Evolutionary conservation across 2,888 invertebrate species (phyloP), one percentile per base, ranked within the genome.

Genomic region (Lasioglossum oenotherae): DNA sequence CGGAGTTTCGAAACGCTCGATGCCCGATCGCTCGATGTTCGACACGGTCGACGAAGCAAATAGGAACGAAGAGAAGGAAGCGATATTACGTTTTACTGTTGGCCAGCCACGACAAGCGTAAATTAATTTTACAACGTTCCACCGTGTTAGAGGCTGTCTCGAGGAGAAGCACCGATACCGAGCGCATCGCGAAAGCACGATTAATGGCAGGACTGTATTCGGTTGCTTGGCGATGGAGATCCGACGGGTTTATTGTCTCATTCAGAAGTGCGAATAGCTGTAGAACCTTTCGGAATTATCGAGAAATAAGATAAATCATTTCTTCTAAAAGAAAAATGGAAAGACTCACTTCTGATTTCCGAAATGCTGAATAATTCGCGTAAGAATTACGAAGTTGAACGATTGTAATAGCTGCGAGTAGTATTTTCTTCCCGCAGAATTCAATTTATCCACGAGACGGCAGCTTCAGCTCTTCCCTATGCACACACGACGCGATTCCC

Each of bases 121-220:
- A 89, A 87, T 87, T 87, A 82, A 89, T 89, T 84, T 84, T 80
- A 89, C 86, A 86, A 53, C 86, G 78, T 86, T 79, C 78, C 81
- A 67, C 44, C 80, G 73, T 72, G 83, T 81, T 86, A 73, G 73
- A 38, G 76, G 73, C 71, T 74, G 77, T 74, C 79, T 60, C 31
- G 23, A 49, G 69, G 53, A 46, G 60, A 75, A 16, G 31, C 57
- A 27, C 53, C 46, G 16, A 31, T 35, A 41, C 35, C 44, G 49
- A 79, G 69, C 44, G 57, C 31, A 27, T 53, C 16, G 41, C 10
- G 72, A 78, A 78, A 67, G 44, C 12, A 49, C 77, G 73, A 75
- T 64, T 64, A 46, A 69, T 46, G 46, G 67, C 46, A 35, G 31
- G 41, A 10, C 69, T 31, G 60, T 46, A n/a, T 27, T 64, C 44